These are phyloP conservation scores for Onychostruthus taczanowskii DNA, from an alignment of 2,113 vertebrate species.

Conservation along the genomic window DNA sequence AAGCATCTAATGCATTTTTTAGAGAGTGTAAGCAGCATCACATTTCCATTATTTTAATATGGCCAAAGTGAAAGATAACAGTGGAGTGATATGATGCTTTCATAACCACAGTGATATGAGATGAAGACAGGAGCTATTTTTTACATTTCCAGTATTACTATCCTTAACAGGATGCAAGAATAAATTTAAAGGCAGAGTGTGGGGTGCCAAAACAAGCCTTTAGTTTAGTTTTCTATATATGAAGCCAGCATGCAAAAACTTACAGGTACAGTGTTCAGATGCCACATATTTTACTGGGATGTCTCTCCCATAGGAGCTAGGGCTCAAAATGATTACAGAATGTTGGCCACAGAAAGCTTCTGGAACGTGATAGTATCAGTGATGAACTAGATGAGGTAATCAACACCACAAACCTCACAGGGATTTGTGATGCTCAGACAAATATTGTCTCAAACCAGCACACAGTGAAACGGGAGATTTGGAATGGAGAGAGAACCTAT, in stretches of 20 bases:
- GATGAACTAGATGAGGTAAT: neutral
- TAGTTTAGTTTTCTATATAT: neutral
- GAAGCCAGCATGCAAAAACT: neutral
- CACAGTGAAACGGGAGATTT: neutral
- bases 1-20: slow-evolving; percentile 6
- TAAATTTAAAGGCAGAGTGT: neutral
- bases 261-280: neutral
- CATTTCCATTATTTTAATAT: slow-evolving; percentile 38
- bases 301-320: neutral
- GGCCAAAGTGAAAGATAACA: neutral
- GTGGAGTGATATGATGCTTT: neutral
- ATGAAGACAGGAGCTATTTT: neutral
- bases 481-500: neutral
- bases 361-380: neutral
- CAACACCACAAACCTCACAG: neutral
- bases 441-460: neutral
- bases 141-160: neutral
- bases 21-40: neutral
- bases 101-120: neutral
- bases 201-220: neutral
- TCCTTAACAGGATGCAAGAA: neutral
- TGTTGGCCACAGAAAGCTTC: neutral
- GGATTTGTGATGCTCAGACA: neutral
- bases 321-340: neutral
- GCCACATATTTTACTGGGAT: neutral